Percentiles rank a stretch among this genome's conserved stretches.
phyloP scores from a whole-genome alignment of 2,797 vertebrate genomes.

The Pampus argenteus region DNA sequence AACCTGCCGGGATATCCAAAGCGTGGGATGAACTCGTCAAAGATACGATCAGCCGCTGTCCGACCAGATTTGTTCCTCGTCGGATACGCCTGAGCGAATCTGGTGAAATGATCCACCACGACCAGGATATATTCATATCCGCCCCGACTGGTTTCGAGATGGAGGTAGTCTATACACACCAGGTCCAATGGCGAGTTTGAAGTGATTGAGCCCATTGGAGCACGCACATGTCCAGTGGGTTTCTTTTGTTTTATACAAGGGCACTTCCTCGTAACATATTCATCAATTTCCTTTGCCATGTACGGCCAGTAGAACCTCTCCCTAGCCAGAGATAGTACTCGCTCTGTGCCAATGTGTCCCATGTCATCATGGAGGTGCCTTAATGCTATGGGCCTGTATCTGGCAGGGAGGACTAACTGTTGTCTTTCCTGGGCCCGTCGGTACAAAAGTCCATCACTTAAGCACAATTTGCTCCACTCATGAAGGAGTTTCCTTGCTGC shows the following conservation, averaged over 20 bases:
- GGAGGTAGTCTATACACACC: too few relatives aligned
- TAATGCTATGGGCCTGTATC: neutral
- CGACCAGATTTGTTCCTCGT: too few relatives aligned
- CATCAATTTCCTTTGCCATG: slow-evolving; percentile 26
- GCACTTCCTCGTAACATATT: slow-evolving; percentile 17
- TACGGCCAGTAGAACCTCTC: slow-evolving; percentile 29
- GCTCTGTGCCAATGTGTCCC: slow-evolving; percentile 4
- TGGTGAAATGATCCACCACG: too few relatives aligned
- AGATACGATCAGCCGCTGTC: too few relatives aligned
- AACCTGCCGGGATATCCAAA: too few relatives aligned
- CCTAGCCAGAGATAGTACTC: neutral
- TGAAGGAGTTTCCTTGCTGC: too few relatives aligned
- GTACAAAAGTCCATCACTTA: neutral
- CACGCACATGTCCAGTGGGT: neutral
- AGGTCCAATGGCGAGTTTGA: neutral
- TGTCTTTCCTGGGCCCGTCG: neutral
- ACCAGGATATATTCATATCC: too few relatives aligned
- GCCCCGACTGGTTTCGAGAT: too few relatives aligned
- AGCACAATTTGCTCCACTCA: slow-evolving; percentile 11
- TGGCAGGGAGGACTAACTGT: neutral
- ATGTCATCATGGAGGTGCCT: slow-evolving; percentile 14
- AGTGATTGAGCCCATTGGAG: neutral
- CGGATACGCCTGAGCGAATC: too few relatives aligned
- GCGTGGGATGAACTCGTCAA: too few relatives aligned
- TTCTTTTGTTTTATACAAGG: slow-evolving; percentile 26